Evolutionary conservation across 2,113 vertebrate species (phyloP).

Genomic region (Ceyx margarethae): DNA sequence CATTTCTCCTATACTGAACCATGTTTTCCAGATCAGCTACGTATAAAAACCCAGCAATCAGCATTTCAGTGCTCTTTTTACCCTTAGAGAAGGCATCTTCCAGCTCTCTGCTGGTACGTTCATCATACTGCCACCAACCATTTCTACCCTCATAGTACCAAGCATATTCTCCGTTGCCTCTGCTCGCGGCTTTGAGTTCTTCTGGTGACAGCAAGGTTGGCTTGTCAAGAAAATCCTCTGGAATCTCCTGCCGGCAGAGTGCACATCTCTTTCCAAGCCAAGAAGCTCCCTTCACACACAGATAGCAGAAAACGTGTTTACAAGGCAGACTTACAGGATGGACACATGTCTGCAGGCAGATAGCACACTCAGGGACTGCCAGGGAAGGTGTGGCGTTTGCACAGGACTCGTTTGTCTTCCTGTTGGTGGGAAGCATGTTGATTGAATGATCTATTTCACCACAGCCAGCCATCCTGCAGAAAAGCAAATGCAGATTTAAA

Average conservation of each 20-base stretch:
- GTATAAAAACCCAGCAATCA: constrained; percentile 95
- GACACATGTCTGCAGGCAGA: constrained; percentile 94
- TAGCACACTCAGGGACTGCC: constrained; percentile 88
- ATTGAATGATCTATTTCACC: constrained; percentile 84
- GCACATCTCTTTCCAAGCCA: constrained; percentile 97
- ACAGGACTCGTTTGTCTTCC: constrained; percentile 82
- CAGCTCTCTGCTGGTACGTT: constrained; percentile 91
- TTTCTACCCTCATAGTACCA: constrained; percentile 98
- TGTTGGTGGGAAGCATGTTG: constrained; percentile 82
- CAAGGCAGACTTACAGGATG: constrained; percentile 94
- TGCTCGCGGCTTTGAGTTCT: constrained; percentile 88
- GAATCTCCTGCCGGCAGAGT: constrained; percentile 94
- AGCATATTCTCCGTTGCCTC: constrained; percentile 85
- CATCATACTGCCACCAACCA: constrained; percentile 99
- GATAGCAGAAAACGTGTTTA: constrained; percentile 95
- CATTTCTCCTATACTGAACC: constrained; percentile 96
- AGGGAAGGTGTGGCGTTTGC: constrained; percentile 80
- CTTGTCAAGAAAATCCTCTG: constrained; percentile 94
- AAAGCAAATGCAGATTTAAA: background rate
- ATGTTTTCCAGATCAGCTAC: constrained; percentile 95
- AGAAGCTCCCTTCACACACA: constrained; percentile 97
- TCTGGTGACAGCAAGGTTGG: constrained; percentile 91
- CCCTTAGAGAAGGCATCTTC: constrained; percentile 93
- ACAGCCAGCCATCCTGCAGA: constrained; percentile 89
- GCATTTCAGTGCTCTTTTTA: constrained; percentile 95